Evolutionary conservation across 2,888 invertebrate species (phyloP), one percentile per base, ranked within the genome.

Genomic region (Nemotelus pantherinus): DNA sequence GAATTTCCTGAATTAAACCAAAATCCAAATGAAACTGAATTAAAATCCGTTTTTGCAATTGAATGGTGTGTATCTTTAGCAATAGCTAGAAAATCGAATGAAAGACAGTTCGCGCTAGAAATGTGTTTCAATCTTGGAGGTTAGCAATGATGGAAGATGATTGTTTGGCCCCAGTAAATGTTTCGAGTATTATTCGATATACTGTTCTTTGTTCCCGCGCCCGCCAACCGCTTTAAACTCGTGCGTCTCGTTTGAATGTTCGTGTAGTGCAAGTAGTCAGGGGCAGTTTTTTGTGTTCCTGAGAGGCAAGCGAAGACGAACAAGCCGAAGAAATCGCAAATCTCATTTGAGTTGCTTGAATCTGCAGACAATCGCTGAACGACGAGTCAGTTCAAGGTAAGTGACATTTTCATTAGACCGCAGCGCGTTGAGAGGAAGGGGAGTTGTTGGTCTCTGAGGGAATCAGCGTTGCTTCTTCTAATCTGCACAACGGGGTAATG

Each of bases 301-400:
- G n/a, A 57, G 41, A 9, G 43, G 10, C 3, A 7, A 63, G 43
- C 7, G 41, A 41, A 41, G 43, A 63, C 63, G 63, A 63, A 43
- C 43, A 3, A 25, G 25, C 63, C 39, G 41, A 43, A 39, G 39
- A 3, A n/a, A 9, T 63, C 6, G 5, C 3, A 41, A 63, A 41
- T 63, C 41, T n/a, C 63, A 9, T 6, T 63, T 43, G 41, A 41
- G 25, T 63, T 10, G 43, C 43, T 63, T 63, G 63, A 63, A 63
- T 63, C 43, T 43, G 63, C 63, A 63, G 41, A 63, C 63, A 63
- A 10, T 25, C 39, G 43, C 43, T 43, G 39, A 43, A 43, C 9
- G 63, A 63, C 39, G 43, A n/a, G 55, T 6, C 55, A 70, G 70
- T 70, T 70, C 70, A 70, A 70, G 70, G 70, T 70, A 70, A 70